Percentiles rank a stretch among this genome's conserved stretches.
Evolutionary conservation across 2,888 invertebrate genomes (phyloP).

Genomic region (Epirrhoe alternata): DNA sequence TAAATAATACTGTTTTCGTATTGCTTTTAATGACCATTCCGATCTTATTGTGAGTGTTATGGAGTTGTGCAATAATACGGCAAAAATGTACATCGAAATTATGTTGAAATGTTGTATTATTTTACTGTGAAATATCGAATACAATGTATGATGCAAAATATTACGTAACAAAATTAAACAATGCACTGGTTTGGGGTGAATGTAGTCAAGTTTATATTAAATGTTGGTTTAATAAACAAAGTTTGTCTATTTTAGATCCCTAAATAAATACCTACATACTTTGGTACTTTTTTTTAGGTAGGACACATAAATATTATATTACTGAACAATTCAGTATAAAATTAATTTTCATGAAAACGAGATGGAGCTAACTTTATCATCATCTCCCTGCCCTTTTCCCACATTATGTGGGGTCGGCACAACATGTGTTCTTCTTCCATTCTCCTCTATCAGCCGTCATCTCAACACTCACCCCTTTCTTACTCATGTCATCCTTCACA

Average conservation of each 20-base stretch:
- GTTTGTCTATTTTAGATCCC: conserved; percentile 36
- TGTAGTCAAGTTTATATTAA: conserved; percentile 78
- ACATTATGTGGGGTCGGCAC: too few relatives aligned
- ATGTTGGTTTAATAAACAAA: conserved; percentile 59
- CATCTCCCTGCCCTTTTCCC: too few relatives aligned
- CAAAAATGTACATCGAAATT: conserved; percentile 19
- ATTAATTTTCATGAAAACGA: too few relatives aligned
- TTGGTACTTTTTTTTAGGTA: too few relatives aligned
- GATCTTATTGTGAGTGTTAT: conserved; percentile 12
- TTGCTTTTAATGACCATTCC: conserved; percentile 36
- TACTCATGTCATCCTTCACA: too few relatives aligned
- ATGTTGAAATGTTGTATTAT: conserved; percentile 18
- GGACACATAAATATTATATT: too few relatives aligned
- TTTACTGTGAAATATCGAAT: conserved; percentile 5
- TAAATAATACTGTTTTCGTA: conserved; percentile 14
- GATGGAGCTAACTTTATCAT: too few relatives aligned
- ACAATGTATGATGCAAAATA: conserved; percentile 15
- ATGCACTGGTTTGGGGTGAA: conserved; percentile 83
- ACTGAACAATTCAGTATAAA: too few relatives aligned
- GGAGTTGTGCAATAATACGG: conserved; percentile 8
- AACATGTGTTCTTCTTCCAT: too few relatives aligned
- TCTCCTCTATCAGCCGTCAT: too few relatives aligned
- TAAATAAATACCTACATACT: neutral
- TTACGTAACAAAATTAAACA: conserved; percentile 39
- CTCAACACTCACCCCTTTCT: too few relatives aligned